Conservation (phyloP, 92 coral and sea anemone genomes). For the Scolanthus callimorphus region DNA sequence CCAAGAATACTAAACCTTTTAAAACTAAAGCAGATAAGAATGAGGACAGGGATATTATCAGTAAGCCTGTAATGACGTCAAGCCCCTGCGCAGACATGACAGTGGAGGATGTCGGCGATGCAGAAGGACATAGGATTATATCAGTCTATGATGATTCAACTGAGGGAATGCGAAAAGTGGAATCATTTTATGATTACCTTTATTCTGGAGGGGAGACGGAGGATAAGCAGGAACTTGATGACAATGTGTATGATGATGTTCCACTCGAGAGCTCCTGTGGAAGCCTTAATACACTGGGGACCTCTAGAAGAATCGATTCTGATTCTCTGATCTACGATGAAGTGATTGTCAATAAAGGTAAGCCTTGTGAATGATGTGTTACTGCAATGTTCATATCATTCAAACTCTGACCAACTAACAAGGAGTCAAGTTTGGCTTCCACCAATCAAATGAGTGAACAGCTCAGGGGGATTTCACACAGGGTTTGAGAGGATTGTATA, state of each 20-base stretch:
- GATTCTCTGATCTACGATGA: conserved; percentile 54
- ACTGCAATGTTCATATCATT: too few species aligned
- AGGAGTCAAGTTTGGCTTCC: too few species aligned
- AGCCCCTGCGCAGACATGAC: conserved; percentile 64
- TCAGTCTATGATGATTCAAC: conserved; percentile 55
- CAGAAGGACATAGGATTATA: conserved; percentile 40
- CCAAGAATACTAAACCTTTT: background rate
- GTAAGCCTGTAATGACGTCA: conserved; percentile 73
- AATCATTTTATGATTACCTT: conserved; percentile 75
- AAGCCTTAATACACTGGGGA: conserved; percentile 20
- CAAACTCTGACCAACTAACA: too few species aligned
- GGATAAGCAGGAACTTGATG: conserved; percentile 23
- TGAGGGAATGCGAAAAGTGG: conserved; percentile 23
- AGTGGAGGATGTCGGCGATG: conserved; percentile 25
- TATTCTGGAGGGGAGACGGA: conserved; percentile 32
- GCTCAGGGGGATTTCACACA: too few species aligned
- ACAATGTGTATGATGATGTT: conserved; percentile 58
- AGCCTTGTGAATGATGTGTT: too few species aligned
- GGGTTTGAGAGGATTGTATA: too few species aligned
- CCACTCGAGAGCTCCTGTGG: conserved; percentile 42
- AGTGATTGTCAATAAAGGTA: conserved; percentile 68
- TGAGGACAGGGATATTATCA: conserved; percentile 55
- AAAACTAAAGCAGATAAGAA: conserved; percentile 5
- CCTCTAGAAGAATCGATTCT: conserved; percentile 7
- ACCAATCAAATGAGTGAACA: too few species aligned